Percentiles rank a stretch among this genome's conserved stretches.
phyloP scores from a whole-genome alignment of 2,797 vertebrate species.

The Sarcophilus harrisii region DNA sequence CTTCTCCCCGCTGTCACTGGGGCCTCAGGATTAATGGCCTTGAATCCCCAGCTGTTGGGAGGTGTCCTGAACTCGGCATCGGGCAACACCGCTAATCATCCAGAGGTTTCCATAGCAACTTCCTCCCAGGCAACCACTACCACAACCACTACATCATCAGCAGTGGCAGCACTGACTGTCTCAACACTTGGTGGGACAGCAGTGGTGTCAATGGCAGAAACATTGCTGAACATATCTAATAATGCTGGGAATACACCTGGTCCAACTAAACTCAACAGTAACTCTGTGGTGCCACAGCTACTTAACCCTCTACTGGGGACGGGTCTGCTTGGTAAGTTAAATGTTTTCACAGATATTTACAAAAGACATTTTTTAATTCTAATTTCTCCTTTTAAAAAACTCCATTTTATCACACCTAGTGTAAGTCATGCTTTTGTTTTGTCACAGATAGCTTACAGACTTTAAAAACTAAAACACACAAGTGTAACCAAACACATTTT shows the following conservation, averaged over 20 bases:
- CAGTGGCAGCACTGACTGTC: constrained; percentile 91
- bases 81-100: constrained; percentile 93
- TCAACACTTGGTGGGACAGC: constrained; percentile 90
- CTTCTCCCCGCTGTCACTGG: constrained; percentile 86
- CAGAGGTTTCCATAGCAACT: constrained; percentile 94
- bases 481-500: constrained; percentile 59
- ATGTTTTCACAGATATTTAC: constrained; percentile 83
- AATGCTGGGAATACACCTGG: constrained; percentile 85
- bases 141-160: constrained; percentile 92
- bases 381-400: constrained; percentile 77
- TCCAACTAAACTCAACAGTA: constrained; percentile 90
- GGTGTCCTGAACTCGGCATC: constrained; percentile 87
- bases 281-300: constrained; percentile 92
- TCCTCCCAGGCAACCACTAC: constrained; percentile 92
- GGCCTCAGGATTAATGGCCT: constrained; percentile 88
- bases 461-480: constrained; percentile 69
- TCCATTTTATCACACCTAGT: constrained; percentile 77
- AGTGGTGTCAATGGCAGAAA: constrained; percentile 90
- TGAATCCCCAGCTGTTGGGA: constrained; percentile 92
- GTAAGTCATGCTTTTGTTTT: constrained; percentile 79
- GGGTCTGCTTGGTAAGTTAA: constrained; percentile 88
- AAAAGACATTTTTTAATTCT: constrained; percentile 78
- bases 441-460: constrained; percentile 77
- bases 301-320: constrained; percentile 90
- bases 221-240: constrained; percentile 87